Evolutionary conservation across 1,140 invertebrate species (phyloP).

Genomic region (Drosophila trapezifrons): DNA sequence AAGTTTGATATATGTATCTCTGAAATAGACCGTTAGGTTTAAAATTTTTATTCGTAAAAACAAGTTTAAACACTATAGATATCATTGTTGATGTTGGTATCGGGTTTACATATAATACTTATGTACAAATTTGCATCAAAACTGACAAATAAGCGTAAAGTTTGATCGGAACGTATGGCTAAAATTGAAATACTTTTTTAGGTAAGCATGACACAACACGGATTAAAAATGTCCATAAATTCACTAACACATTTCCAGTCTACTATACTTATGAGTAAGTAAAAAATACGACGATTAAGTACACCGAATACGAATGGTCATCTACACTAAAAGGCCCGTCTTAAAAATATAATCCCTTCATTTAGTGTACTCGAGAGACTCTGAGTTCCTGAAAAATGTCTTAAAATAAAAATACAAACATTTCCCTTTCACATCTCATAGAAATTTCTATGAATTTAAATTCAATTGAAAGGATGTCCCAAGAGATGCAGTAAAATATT

Average conservation of each 20-base stretch:
- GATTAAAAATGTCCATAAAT: constrained; percentile 65
- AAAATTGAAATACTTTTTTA: constrained; percentile 55
- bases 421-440: background rate
- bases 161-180: constrained; percentile 56
- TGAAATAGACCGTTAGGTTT: constrained; percentile 14
- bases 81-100: constrained; percentile 46
- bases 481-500: background rate
- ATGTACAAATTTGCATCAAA: constrained; percentile 43
- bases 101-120: constrained; percentile 22
- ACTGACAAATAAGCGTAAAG: constrained; percentile 51
- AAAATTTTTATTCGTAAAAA: constrained; percentile 56
- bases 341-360: constrained; percentile 6
- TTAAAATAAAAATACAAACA: background rate
- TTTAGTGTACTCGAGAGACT: background rate
- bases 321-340: constrained; percentile 4
- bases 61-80: constrained; percentile 47
- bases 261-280: constrained; percentile 47
- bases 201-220: constrained; percentile 59
- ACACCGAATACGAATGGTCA: constrained; percentile 8
- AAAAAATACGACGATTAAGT: constrained; percentile 25
- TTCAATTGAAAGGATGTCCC: background rate
- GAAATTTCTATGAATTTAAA: background rate
- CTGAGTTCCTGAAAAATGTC: background rate
- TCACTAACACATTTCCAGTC: constrained; percentile 62
- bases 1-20: too few species aligned